Base-by-base conservation (phyloP, 2,888 invertebrate species). In the Seira musarum region DNA sequence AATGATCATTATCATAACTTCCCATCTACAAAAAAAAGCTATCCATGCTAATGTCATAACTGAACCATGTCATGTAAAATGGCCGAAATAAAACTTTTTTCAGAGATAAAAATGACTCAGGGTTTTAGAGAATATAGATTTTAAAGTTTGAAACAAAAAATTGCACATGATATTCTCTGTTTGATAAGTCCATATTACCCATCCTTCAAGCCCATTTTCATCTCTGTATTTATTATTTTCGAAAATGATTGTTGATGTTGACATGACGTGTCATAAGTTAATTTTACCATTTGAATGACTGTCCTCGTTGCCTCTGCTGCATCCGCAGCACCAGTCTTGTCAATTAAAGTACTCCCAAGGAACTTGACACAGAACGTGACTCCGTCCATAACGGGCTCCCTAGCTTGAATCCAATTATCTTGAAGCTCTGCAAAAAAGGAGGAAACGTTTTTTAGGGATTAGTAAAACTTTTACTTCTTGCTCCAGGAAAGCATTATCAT, bases 241-340 rank as follows among this genome's bases (percentile, higher is more conserved):
- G 17, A 60, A 60, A 8, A 17, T 64, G 24, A 5, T 17, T 24
- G 21, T 6, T 21, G 3, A 21, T 17, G 53, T 30, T 2, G 15
- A 49, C 25, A 5, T 73, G n/a, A n/a, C n/a, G n/a, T n/a, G n/a
- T n/a, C n/a, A n/a, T 66, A 83, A 72, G 61, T 75, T 73, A 68
- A 25, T 91, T 88, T 91, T 90, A 89, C 92, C 92, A 87, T 91
- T 86, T 93, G 92, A 82, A 96, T 92, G 84, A 96, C 94, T 53
- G 93, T 93, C 88, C 94, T 94, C 67, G 96, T 94, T 46, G 96
- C 95, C 76, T 94, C 93, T 1, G 94, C 93, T 30, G 94, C 93
- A 85, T 94, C 93, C 24, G 93, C 93, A 85, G 93, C 93, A 19
- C 92, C 92, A 6, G 93, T 92, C 68, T 94, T 92, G 88, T 95